Conservation (phyloP, 2,113 vertebrate species). For the Lycaon pictus region DNA sequence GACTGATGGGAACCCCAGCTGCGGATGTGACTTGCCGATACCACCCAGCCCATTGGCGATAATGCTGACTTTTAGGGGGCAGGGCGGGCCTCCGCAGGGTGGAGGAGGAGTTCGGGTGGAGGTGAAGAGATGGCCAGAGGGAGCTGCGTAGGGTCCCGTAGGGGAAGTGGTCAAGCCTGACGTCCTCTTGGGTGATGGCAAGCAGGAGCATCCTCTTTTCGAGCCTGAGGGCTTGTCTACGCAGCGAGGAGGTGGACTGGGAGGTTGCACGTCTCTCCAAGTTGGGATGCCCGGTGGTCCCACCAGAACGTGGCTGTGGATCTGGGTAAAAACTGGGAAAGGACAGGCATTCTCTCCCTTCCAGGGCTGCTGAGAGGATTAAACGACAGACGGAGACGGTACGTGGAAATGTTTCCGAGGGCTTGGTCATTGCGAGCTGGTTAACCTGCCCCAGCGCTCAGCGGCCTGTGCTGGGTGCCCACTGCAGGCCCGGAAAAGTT, state of each 20-base stretch:
- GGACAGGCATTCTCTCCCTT: neutral
- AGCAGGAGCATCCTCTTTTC: neutral
- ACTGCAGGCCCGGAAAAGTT: neutral
- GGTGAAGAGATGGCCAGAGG: neutral
- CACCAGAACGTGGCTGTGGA: neutral
- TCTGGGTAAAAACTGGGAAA: neutral
- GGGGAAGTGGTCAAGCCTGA: rapidly evolving
- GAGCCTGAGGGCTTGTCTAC: neutral
- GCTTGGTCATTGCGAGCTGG: neutral
- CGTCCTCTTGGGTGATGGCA: neutral
- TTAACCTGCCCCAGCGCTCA: neutral
- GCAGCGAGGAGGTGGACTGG: neutral
- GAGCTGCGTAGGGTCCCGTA: rapidly evolving
- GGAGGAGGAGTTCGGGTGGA: neutral
- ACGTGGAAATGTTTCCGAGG: neutral
- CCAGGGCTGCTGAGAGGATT: neutral
- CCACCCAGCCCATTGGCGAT: neutral
- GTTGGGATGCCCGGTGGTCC: neutral
- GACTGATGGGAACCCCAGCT: neutral
- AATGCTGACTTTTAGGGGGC: neutral
- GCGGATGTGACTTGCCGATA: neutral
- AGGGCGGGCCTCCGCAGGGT: neutral
- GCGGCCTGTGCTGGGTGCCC: neutral
- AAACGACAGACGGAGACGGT: neutral
- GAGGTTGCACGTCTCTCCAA: neutral